phyloP scores from a whole-genome alignment of 2,888 invertebrate species.

The Cylindroiulus punctatus region DNA sequence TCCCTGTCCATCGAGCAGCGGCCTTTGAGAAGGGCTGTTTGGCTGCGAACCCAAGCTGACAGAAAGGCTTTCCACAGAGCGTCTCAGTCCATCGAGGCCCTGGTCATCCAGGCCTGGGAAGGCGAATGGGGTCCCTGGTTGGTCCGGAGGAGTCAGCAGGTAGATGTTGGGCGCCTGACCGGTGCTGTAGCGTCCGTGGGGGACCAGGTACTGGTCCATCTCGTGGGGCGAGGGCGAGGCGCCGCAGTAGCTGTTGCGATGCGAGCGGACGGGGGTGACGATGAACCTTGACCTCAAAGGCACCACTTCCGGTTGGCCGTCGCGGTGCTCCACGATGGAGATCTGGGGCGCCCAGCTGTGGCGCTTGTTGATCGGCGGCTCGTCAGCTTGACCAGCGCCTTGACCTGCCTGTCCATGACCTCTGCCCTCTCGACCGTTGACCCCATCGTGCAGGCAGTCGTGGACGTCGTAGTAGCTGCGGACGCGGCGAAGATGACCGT shows the following conservation, averaged over 20 bases:
- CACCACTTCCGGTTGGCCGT: neutral
- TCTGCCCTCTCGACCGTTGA: neutral
- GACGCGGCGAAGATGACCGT: neutral
- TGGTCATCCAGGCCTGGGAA: neutral
- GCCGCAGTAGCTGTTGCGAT: neutral
- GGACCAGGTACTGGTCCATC: neutral
- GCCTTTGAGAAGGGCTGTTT: neutral
- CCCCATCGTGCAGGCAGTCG: neutral
- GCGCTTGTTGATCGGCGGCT: neutral
- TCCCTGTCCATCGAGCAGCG: neutral
- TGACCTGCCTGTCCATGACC: neutral
- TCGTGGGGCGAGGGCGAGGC: neutral
- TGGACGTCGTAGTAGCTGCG: constrained; percentile 14
- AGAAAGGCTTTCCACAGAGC: neutral
- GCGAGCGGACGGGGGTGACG: neutral
- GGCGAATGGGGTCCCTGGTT: neutral
- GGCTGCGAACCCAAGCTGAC: neutral
- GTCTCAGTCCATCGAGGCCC: neutral
- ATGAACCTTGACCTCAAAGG: neutral
- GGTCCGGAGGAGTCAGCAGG: neutral
- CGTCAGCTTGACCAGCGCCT: neutral
- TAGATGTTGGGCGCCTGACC: neutral
- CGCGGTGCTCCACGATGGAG: neutral
- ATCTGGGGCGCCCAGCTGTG: neutral
- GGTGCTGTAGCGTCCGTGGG: neutral